Conservation (phyloP, 1,140 invertebrate genomes). For the Diuraphis noxia region DNA sequence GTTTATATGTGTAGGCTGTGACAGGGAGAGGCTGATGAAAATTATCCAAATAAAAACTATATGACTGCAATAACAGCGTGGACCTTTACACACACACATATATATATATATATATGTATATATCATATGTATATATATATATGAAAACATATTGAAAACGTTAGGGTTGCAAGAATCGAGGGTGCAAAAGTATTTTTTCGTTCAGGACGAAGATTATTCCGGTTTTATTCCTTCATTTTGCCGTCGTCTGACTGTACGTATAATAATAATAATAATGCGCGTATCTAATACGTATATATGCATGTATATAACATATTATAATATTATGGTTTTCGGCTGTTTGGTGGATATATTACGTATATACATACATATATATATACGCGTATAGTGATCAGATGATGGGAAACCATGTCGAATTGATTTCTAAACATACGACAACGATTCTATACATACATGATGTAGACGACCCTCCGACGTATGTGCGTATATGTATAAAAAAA, state of each 20-base stretch:
- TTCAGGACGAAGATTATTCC: neutral
- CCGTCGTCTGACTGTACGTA: neutral
- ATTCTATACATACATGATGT: neutral
- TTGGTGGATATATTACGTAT: neutral
- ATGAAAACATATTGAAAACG: slow-evolving; percentile 20
- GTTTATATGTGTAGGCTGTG: neutral
- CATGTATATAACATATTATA: neutral
- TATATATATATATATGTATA: neutral
- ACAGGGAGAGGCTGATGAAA: neutral
- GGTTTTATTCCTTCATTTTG: neutral
- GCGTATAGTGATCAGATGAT: neutral
- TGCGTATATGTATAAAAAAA: too few relatives aligned
- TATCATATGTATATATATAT: too few relatives aligned
- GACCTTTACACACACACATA: too few relatives aligned
- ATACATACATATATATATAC: neutral
- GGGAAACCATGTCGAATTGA: slow-evolving; percentile 28
- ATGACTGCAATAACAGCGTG: neutral
- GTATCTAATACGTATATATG: neutral
- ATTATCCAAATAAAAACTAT: neutral
- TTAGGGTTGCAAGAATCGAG: slow-evolving; percentile 9
- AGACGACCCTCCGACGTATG: neutral
- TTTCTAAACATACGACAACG: slow-evolving; percentile 18
- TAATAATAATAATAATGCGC: neutral
- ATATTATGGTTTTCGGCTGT: neutral
- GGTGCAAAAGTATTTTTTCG: slow-evolving; percentile 15